Percentiles rank a stretch among this genome's conserved stretches.
phyloP scores from a whole-genome alignment of 1,140 invertebrate species.

The Archivesica marissinica region DNA sequence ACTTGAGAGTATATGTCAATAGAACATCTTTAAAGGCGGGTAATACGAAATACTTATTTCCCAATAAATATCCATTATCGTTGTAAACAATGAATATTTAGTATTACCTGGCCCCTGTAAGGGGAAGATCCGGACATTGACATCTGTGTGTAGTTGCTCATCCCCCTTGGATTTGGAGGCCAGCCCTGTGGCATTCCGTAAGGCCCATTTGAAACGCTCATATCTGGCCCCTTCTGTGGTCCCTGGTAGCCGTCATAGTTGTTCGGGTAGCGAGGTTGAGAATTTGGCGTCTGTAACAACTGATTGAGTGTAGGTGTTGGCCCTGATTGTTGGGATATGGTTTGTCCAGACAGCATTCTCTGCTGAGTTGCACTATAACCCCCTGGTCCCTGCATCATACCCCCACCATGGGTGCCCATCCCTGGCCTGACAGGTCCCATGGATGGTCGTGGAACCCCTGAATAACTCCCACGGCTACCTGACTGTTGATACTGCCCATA shows the following conservation, averaged over 20 bases:
- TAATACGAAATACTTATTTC: slow-evolving; percentile 61
- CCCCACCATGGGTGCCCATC: slow-evolving; percentile 68
- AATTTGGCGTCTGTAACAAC: slow-evolving; percentile 91
- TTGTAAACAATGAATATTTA: slow-evolving; percentile 38
- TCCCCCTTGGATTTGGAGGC: slow-evolving; percentile 71
- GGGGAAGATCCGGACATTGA: slow-evolving; percentile 66
- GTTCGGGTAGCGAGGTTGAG: slow-evolving; percentile 83
- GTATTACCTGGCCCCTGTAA: slow-evolving; percentile 76
- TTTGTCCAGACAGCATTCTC: slow-evolving; percentile 86
- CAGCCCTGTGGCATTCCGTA: slow-evolving; percentile 74
- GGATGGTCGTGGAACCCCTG: slow-evolving; percentile 69
- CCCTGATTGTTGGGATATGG: slow-evolving; percentile 88
- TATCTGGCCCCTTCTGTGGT: slow-evolving; percentile 72
- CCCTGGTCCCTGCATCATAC: slow-evolving; percentile 71
- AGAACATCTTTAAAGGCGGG: slow-evolving; percentile 64
- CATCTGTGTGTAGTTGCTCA: slow-evolving; percentile 76
- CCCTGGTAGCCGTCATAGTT: slow-evolving; percentile 82
- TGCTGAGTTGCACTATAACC: slow-evolving; percentile 66
- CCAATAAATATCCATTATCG: slow-evolving; percentile 44
- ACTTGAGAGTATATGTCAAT: slow-evolving; percentile 49
- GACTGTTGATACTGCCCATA: slow-evolving; percentile 76
- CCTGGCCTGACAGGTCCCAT: slow-evolving; percentile 73
- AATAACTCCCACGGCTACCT: slow-evolving; percentile 72
- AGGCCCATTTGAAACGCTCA: slow-evolving; percentile 62
- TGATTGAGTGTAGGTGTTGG: slow-evolving; percentile 96